These are phyloP conservation scores for Simalia tracyae DNA, from an alignment of 2,797 vertebrate species.

Conservation along the genomic window DNA sequence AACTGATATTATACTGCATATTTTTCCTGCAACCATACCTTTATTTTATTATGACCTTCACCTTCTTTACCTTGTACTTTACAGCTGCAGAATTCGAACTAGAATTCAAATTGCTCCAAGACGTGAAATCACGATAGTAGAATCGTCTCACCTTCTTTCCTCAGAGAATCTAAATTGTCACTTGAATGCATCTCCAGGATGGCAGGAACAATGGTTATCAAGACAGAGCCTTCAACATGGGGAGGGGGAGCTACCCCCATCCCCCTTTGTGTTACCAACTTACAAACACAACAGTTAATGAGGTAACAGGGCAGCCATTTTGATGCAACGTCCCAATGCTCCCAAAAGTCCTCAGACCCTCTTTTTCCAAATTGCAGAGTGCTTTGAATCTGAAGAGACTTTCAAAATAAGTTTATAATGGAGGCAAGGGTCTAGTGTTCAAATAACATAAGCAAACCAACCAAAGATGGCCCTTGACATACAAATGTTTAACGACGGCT, in stretches of 20 bases:
- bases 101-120: background rate
- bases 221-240: background rate
- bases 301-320: too few relatives aligned
- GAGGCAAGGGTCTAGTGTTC: background rate
- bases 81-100: background rate
- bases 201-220: background rate
- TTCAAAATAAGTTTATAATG: background rate
- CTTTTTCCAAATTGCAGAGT: background rate
- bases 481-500: constrained; percentile 5
- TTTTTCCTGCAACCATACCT: background rate
- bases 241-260: background rate
- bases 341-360: background rate
- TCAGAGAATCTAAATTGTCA: constrained; percentile 14
- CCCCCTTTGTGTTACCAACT: too few relatives aligned
- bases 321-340: background rate
- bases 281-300: background rate
- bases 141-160: background rate
- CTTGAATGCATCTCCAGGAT: background rate
- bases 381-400: background rate
- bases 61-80: background rate
- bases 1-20: background rate
- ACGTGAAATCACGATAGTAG: background rate
- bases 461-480: background rate
- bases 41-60: background rate
- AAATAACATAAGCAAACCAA: background rate